Base-by-base conservation (phyloP, 2,888 invertebrate genomes). In the Chironomus tentans region DNA sequence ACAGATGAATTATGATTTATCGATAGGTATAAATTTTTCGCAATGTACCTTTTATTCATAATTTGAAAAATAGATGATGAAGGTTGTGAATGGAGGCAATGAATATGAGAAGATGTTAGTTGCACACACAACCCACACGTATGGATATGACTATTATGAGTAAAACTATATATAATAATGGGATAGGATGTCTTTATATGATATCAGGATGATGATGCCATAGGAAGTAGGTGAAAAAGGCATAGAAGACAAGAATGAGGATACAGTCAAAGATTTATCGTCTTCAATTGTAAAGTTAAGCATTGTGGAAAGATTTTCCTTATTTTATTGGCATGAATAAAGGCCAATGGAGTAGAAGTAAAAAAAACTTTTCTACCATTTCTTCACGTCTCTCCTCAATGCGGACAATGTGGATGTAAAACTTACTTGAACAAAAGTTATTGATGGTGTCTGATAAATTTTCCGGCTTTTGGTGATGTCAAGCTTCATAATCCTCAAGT, bases 371-470 rank as follows among this genome's bases (percentile, higher is more conserved):
- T 56, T 18, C 56, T 56, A 1, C 18, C 6, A 18, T 18, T 15
- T 56, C 56, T 7, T 10, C 38, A 38, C 38, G 38, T 38, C 10
- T 38, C 38, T 38, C 38, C 10, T 38, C 38, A 38, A 38, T 38
- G 38, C 38, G 38, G 38, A 38, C 56, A 56, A n/a, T 56, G 18
- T 56, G 56, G 56, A 56, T 18, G 18, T 56, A 18, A 24, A 50
- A 71, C 4, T 38, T 12, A 1, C 70, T 47, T 70, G 48, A 47
- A 70, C 48, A 21, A 69, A n/a, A 21, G 56, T 50, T 50, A 70
- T 72, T 72, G 72, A 72, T 72, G 62, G 72, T 18, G 22, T 56
- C 72, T 61, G 72, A 72, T 72, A 72, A 72, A 72, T 72, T 72
- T 72, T 72, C 65, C 72, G 62, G 48, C 56, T 56, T 56, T 56